Evolutionary conservation across 2,888 invertebrate species (phyloP), one percentile per base, ranked within the genome.

Genomic region (Dysmachus trigonus): DNA sequence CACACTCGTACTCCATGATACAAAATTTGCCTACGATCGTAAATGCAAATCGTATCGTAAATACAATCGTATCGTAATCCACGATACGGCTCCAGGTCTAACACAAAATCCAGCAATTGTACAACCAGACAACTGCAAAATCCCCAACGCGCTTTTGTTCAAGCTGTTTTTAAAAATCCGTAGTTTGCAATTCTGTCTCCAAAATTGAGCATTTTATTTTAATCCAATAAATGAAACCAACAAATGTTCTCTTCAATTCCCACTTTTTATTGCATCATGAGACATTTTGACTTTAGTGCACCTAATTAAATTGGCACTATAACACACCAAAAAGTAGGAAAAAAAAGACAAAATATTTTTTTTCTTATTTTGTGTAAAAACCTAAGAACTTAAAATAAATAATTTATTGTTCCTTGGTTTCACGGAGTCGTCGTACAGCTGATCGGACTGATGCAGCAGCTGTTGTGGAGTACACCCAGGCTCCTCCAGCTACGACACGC

Each of bases 381-480:
- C 77, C 38, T 77, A 38, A 77, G 76, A 35, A 38, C 33, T 22
- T 81, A 81, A 81, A 81, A 47, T 18, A 71, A 82, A 62, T 81
- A 85, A 74, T 89, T 91, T 92, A 92, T 89, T 92, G 92, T 90
- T 92, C 92, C 90, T 92, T 92, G 89, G 92, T 92, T 95, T 99
- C 99, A 91, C 98, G 96, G 91, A 99, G 95, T 93, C 99, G 96
- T 92, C 99, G 95, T 89, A 99, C 98, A 88, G 99, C 98, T 88
- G 98, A 98, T 91, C 99, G 94, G 89, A 99, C 98, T 88, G 99
- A 98, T 85, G 98, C 98, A 85, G 99, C 99, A 86, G 99, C 98
- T 31, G 98, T 98, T 88, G 99, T 99, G 51, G 98, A 97, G 94
- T 99, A 99, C 62, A 98, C 98, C 97, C 98, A 99, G 27, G 99